These are phyloP conservation scores for Acrossocheilus wenchowensis DNA, from an alignment of 2,797 vertebrate genomes.

Conservation along the genomic window DNA sequence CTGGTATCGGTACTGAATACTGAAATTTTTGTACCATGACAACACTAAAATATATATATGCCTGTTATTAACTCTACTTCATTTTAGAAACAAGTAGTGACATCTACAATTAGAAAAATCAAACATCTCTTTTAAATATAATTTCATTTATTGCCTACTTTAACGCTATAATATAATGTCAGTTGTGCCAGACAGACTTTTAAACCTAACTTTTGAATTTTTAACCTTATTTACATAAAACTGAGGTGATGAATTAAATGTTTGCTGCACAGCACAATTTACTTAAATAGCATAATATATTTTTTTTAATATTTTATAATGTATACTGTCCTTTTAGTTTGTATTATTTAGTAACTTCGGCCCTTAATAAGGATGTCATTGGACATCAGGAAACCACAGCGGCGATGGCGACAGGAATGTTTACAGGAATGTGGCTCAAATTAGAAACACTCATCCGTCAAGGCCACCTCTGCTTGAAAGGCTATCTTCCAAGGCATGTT, in stretches of 20 bases:
- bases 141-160: not conserved
- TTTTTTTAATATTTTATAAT: not conserved
- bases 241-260: not conserved
- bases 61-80: not conserved
- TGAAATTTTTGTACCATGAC: no score
- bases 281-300: not conserved
- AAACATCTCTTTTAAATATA: no score
- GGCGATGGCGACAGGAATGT: not conserved
- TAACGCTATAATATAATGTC: not conserved
- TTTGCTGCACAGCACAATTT: not conserved
- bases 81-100: not conserved
- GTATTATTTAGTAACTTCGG: not conserved
- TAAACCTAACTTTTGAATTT: no score
- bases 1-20: no score
- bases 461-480: constrained; percentile 28
- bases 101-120: not conserved
- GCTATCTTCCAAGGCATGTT: constrained; percentile 34
- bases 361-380: not conserved
- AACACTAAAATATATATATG: no score
- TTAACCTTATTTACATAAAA: not conserved
- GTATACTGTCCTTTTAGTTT: not conserved
- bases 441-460: constrained; percentile 38
- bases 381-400: not conserved
- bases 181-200: not conserved
- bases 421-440: constrained; percentile 23